A percentile compares a stretch with the other conserved stretches of the same genome.
phyloP scores from a whole-genome alignment of 2,888 invertebrate genomes.

The Lepetodrilus schrolli region DNA sequence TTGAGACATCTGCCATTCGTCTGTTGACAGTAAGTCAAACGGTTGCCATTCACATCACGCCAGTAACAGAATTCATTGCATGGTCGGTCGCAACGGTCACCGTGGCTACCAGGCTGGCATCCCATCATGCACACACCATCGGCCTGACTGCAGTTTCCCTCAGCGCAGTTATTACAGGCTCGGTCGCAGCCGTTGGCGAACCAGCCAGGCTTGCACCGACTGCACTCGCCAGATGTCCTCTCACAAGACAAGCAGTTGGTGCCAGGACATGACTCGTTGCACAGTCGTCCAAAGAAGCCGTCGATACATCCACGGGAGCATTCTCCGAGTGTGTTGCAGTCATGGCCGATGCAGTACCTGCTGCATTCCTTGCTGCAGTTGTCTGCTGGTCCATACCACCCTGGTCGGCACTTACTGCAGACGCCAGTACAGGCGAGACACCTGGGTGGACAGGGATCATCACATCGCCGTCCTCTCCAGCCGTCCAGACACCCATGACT shows the following conservation, averaged over 20 bases:
- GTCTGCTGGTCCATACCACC: neutral
- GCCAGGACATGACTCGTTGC: slow-evolving; percentile 39
- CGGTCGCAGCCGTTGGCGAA: neutral
- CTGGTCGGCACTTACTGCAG: neutral
- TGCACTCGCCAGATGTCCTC: neutral
- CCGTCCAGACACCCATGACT: slow-evolving; percentile 39
- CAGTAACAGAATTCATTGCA: slow-evolving; percentile 41
- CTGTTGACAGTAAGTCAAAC: neutral
- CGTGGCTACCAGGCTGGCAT: slow-evolving; percentile 44
- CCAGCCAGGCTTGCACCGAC: neutral
- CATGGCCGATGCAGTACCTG: neutral
- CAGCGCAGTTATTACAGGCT: slow-evolving; percentile 35
- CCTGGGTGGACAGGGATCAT: slow-evolving; percentile 41
- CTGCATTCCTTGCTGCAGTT: neutral
- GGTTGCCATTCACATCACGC: neutral
- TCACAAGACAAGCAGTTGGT: neutral
- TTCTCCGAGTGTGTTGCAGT: slow-evolving; percentile 12
- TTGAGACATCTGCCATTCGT: neutral
- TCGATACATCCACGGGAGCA: slow-evolving; percentile 41
- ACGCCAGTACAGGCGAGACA: slow-evolving; percentile 24
- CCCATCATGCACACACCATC: slow-evolving; percentile 39
- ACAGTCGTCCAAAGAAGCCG: slow-evolving; percentile 42
- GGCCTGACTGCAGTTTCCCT: slow-evolving; percentile 37
- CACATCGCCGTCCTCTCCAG: slow-evolving; percentile 46
- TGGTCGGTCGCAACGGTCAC: slow-evolving; percentile 38